Conservation (phyloP, 2,888 invertebrate species). For the Omphaloscelis lunosa region DNA sequence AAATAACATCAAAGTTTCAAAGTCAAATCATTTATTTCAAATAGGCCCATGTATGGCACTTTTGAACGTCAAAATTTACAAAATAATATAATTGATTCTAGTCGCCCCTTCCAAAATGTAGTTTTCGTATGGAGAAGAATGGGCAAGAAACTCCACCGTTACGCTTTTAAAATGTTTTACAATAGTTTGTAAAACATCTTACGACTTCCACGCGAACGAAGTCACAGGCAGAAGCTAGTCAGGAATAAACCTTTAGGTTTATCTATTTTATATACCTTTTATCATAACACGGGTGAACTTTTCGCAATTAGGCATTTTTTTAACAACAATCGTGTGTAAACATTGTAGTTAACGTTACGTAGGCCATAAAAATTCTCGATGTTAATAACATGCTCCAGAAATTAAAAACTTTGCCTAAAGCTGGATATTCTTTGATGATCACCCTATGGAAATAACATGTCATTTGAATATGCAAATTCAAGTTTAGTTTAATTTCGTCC, state of each 20-base stretch:
- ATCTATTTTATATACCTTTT: neutral
- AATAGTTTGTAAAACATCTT: no score
- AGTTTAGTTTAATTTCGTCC: constrained; percentile 68
- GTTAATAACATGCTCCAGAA: constrained; percentile 8
- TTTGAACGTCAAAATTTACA: no score
- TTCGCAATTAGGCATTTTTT: neutral
- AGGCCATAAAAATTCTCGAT: constrained; percentile 1
- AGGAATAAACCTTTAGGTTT: neutral
- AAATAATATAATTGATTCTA: no score
- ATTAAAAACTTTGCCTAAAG: constrained; percentile 23
- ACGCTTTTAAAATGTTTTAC: no score
- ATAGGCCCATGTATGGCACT: no score
- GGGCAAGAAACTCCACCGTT: no score
- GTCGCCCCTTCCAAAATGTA: no score
- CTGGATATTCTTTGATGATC: constrained; percentile 38
- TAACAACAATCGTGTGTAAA: neutral
- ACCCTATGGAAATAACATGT: constrained; percentile 54
- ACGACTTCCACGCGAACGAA: neutral
- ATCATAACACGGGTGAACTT: neutral
- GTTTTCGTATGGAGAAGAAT: no score
- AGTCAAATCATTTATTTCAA: no score
- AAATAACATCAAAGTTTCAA: no score
- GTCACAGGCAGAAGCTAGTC: neutral
- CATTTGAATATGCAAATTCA: constrained; percentile 72
- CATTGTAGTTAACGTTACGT: neutral